Evolutionary conservation across 2,113 vertebrate genomes (phyloP).

Genomic region (Tichodroma muraria): DNA sequence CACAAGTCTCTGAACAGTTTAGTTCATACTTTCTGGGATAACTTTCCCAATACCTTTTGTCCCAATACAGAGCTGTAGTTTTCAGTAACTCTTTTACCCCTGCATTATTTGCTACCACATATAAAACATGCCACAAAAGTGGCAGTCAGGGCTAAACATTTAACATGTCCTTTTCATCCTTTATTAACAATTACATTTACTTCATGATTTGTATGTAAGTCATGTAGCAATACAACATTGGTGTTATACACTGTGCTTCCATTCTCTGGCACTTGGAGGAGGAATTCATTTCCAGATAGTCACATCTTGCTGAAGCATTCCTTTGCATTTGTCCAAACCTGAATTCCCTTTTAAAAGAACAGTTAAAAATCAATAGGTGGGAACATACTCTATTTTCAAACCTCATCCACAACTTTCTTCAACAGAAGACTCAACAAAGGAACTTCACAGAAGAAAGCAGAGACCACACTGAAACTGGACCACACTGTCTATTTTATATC

Average conservation of each 20-base stretch:
- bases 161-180: slow-evolving; percentile 63
- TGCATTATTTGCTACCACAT: slow-evolving; percentile 55
- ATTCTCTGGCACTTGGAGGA: slow-evolving; percentile 68
- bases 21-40: slow-evolving; percentile 57
- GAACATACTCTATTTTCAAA: not conserved
- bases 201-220: slow-evolving; percentile 49
- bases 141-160: slow-evolving; percentile 35
- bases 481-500: not conserved
- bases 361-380: not conserved
- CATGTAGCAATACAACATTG: slow-evolving; percentile 56
- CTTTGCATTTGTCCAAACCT: slow-evolving; percentile 95
- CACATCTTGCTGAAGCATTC: slow-evolving; percentile 97
- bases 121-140: slow-evolving; percentile 46
- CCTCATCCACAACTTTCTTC: not conserved
- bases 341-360: slow-evolving; percentile 81
- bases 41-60: slow-evolving; percentile 59
- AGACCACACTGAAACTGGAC: not conserved
- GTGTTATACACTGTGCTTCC: slow-evolving; percentile 71
- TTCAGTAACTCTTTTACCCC: slow-evolving; percentile 56
- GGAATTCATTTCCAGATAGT: slow-evolving; percentile 56
- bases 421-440: not conserved
- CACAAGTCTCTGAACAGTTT: slow-evolving; percentile 54
- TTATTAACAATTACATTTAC: slow-evolving; percentile 59
- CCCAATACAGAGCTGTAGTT: slow-evolving; percentile 41
- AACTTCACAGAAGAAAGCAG: not conserved